Evolutionary conservation across 1,140 invertebrate genomes (phyloP).

Genomic region (Zaprionus kolodkinae): DNA sequence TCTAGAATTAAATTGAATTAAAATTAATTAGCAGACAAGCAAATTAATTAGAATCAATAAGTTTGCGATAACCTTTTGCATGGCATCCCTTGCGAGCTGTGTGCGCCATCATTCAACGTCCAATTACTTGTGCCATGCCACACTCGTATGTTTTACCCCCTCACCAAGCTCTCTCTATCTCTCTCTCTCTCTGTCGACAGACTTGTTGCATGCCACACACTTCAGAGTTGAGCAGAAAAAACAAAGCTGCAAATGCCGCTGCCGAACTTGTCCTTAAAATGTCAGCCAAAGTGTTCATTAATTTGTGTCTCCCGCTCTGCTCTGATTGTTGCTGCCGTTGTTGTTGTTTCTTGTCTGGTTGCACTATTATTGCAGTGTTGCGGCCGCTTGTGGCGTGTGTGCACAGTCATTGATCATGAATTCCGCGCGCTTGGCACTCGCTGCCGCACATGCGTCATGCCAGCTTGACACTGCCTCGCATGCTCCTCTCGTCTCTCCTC

Average conservation of each 20-base stretch:
- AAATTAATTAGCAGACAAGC: constrained; percentile 11
- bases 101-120: constrained; percentile 70
- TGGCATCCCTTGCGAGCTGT: constrained; percentile 13
- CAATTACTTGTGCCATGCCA: constrained; percentile 50
- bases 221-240: constrained; percentile 23
- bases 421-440: constrained; percentile 77
- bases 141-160: not conserved
- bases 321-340: constrained; percentile 50
- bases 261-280: constrained; percentile 82
- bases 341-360: constrained; percentile 49
- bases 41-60: constrained; percentile 3
- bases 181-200: not conserved
- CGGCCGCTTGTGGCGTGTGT: constrained; percentile 59
- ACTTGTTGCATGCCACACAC: constrained; percentile 39
- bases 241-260: constrained; percentile 42
- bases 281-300: constrained; percentile 81
- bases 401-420: constrained; percentile 81
- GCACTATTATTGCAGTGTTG: constrained; percentile 48
- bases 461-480: constrained; percentile 40
- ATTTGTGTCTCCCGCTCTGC: constrained; percentile 64
- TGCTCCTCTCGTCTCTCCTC: not conserved
- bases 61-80: constrained; percentile 10
- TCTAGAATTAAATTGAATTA: constrained; percentile 9
- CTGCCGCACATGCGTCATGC: constrained; percentile 71
- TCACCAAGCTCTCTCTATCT: not conserved